These are phyloP conservation scores for Anastatus disparis DNA, from an alignment of 1,140 invertebrate genomes.

Conservation along the genomic window DNA sequence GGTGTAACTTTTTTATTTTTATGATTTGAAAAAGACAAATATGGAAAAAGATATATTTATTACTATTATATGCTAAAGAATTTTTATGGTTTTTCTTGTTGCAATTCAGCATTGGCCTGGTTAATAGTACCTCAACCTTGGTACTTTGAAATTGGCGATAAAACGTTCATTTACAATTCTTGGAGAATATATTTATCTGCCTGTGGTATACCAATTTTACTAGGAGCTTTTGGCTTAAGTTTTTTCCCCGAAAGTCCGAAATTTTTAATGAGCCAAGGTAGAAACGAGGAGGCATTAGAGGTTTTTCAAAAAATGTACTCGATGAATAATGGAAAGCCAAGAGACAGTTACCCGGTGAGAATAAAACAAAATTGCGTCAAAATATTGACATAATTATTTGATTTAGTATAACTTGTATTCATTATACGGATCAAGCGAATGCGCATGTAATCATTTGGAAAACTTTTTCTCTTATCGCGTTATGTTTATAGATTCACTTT, in stretches of 20 bases:
- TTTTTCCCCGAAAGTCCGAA: constrained; percentile 86
- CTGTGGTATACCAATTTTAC: constrained; percentile 73
- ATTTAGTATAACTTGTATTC: no score
- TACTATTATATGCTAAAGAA: neutral
- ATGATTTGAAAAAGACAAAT: no score
- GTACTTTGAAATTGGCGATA: constrained; percentile 52
- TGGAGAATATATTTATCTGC: constrained; percentile 82
- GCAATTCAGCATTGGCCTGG: constrained; percentile 64
- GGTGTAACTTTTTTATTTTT: no score
- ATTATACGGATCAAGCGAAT: no score
- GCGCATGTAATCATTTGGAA: no score
- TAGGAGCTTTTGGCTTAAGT: constrained; percentile 71
- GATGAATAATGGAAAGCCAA: constrained; percentile 71
- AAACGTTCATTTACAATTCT: constrained; percentile 67
- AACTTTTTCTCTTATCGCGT: no score
- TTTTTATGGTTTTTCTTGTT: neutral
- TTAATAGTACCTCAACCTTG: constrained; percentile 64
- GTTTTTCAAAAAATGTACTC: constrained; percentile 72
- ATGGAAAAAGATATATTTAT: no score
- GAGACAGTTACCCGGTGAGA: constrained; percentile 74
- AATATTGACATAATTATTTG: no score
- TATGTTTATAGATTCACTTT: no score
- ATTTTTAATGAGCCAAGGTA: constrained; percentile 79
- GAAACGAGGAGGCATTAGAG: constrained; percentile 74
- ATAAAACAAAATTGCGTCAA: no score